phyloP scores from a whole-genome alignment of 1,140 invertebrate genomes.

The Trypoxylus dichotomus region DNA sequence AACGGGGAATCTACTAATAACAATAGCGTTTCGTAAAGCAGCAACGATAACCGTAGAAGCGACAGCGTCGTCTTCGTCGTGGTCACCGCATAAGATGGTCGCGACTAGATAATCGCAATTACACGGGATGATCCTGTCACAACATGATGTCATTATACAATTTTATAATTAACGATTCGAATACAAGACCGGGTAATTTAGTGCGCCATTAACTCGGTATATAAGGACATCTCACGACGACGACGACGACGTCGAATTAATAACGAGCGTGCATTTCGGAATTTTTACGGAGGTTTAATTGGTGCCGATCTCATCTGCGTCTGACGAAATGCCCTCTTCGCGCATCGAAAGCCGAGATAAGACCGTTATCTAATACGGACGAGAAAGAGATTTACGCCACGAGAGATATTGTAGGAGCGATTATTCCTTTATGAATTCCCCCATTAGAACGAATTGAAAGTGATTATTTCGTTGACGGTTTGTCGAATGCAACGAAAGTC shows the following conservation, averaged over 20 bases:
- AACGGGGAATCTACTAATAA: too few species aligned
- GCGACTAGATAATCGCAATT: not conserved
- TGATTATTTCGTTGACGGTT: not conserved
- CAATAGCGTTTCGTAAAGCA: too few species aligned
- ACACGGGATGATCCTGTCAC: conserved; percentile 8
- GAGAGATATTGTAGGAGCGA: too few species aligned
- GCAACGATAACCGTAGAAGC: too few species aligned
- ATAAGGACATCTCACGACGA: not conserved
- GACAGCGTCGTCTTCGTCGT: too few species aligned
- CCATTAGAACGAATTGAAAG: not conserved
- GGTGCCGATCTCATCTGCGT: not conserved
- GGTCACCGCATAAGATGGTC: not conserved
- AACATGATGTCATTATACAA: conserved; percentile 23
- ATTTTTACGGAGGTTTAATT: conserved; percentile 3
- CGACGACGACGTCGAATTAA: not conserved
- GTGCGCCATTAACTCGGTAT: not conserved
- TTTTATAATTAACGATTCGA: conserved; percentile 19
- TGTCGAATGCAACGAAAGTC: too few species aligned
- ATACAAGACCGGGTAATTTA: not conserved
- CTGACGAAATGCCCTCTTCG: not conserved
- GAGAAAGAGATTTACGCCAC: too few species aligned
- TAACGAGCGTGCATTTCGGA: not conserved
- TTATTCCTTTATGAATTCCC: not conserved
- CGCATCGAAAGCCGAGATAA: not conserved
- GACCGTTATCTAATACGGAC: too few species aligned